These are phyloP conservation scores for Pseudomyrmex sp. DNA, from an alignment of 1,140 invertebrate species.

Conservation along the genomic window DNA sequence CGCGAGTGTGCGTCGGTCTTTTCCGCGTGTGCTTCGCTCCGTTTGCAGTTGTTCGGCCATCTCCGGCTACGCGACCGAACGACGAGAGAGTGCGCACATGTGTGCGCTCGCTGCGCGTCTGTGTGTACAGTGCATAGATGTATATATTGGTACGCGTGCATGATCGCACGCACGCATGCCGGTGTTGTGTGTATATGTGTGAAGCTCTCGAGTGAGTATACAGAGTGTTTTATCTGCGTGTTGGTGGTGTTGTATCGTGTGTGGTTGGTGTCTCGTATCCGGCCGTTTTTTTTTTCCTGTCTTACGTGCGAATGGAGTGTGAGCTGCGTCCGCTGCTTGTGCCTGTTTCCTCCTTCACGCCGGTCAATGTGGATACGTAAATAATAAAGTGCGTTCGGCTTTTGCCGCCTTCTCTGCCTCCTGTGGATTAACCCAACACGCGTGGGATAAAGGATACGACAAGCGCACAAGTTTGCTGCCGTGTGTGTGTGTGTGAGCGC, in stretches of 20 bases:
- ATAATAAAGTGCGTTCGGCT: conserved; percentile 56
- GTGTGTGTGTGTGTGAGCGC: background rate
- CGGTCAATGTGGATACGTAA: conserved; percentile 57
- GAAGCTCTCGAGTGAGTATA: conserved; percentile 21
- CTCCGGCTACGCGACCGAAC: conserved; percentile 36
- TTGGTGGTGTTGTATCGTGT: background rate
- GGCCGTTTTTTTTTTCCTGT: background rate
- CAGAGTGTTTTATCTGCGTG: too few species aligned
- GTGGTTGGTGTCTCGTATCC: conserved; percentile 13
- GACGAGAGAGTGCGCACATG: background rate
- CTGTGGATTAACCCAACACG: conserved; percentile 62
- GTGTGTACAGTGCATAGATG: background rate
- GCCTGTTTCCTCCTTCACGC: conserved; percentile 23
- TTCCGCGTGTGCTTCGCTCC: background rate
- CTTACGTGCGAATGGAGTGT: conserved; percentile 31
- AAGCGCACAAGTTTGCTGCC: background rate
- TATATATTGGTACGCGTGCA: background rate
- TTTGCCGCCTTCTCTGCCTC: conserved; percentile 47
- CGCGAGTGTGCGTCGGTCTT: background rate
- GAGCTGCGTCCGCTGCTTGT: conserved; percentile 1
- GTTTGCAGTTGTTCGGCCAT: background rate
- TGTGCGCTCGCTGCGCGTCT: background rate
- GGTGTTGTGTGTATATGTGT: background rate
- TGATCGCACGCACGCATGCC: conserved; percentile 29
- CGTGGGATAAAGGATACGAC: conserved; percentile 77